Evolutionary conservation across 2,888 invertebrate species (phyloP).

Genomic region (Crioceris asparagi): DNA sequence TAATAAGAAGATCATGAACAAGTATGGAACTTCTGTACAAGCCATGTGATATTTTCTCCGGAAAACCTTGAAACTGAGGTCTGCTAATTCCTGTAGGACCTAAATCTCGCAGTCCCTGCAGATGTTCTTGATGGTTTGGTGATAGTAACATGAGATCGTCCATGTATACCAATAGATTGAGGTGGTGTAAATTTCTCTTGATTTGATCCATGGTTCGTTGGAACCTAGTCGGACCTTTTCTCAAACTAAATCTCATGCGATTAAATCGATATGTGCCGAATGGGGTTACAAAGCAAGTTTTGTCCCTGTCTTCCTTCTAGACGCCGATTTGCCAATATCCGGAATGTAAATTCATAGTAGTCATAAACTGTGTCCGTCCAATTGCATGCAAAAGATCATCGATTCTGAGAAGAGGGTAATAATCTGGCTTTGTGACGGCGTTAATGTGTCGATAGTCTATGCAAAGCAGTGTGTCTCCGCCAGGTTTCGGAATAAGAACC

Average conservation of each 20-base stretch:
- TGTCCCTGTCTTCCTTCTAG: conserved; percentile 7
- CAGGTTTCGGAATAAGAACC: too few relatives aligned
- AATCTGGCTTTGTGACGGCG: conserved; percentile 6
- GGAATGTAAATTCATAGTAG: conserved; percentile 13
- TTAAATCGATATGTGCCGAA: too few relatives aligned
- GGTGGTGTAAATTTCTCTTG: conserved; percentile 9
- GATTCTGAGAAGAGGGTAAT: conserved; percentile 10
- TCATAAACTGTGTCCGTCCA: conserved; percentile 7
- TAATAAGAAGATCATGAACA: conserved; percentile 36
- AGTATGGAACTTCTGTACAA: too few relatives aligned
- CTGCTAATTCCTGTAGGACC: too few relatives aligned
- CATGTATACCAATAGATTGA: conserved; percentile 14
- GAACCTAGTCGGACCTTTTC: conserved; percentile 19
- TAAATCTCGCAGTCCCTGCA: too few relatives aligned
- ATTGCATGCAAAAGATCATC: conserved; percentile 13
- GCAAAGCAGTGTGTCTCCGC: too few relatives aligned
- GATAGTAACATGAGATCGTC: conserved; percentile 14
- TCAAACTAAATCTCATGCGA: conserved; percentile 17
- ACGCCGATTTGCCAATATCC: conserved; percentile 16
- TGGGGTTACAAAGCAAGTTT: conserved; percentile 15
- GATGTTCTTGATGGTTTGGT: conserved; percentile 10
- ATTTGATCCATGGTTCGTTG: conserved; percentile 19
- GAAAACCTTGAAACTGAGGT: too few relatives aligned
- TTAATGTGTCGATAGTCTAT: too few relatives aligned
- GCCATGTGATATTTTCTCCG: too few relatives aligned